phyloP scores from a whole-genome alignment of 2,113 vertebrate genomes.

The Oenanthe oenanthe region DNA sequence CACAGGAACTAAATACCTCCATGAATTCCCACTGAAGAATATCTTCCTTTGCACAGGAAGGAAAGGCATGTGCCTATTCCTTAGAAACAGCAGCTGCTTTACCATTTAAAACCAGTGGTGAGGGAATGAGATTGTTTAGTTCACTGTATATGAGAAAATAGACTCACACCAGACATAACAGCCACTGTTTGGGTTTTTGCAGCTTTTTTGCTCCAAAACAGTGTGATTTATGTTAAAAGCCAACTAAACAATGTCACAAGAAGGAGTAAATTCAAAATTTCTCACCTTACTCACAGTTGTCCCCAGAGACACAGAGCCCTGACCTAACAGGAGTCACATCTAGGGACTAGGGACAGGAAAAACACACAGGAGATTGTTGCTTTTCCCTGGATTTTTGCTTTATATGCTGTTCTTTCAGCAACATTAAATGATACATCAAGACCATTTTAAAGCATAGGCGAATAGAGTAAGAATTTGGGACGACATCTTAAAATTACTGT shows the following conservation, averaged over 20 bases:
- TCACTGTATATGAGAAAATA: neutral
- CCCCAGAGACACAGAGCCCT: neutral
- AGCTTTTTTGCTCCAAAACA: neutral
- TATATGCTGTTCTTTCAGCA: neutral
- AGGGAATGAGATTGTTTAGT: neutral
- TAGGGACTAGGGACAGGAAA: neutral
- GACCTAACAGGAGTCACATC: neutral
- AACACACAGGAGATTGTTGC: neutral
- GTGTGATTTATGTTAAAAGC: neutral
- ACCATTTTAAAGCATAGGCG: neutral
- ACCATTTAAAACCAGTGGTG: neutral
- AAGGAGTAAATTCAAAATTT: neutral
- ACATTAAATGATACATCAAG: neutral
- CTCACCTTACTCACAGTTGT: neutral
- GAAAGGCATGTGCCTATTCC: neutral
- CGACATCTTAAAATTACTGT: neutral
- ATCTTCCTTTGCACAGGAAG: neutral
- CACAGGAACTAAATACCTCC: neutral
- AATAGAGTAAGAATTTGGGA: neutral
- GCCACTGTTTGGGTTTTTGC: neutral
- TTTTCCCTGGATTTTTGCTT: neutral
- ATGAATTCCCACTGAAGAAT: slow-evolving; percentile 2
- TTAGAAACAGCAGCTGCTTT: slow-evolving; percentile 1
- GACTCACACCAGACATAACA: neutral
- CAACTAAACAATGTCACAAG: neutral